Evolutionary conservation across 2,888 invertebrate genomes (phyloP), one percentile per base, ranked within the genome.

Genomic region (Tanaodytes sp.): DNA sequence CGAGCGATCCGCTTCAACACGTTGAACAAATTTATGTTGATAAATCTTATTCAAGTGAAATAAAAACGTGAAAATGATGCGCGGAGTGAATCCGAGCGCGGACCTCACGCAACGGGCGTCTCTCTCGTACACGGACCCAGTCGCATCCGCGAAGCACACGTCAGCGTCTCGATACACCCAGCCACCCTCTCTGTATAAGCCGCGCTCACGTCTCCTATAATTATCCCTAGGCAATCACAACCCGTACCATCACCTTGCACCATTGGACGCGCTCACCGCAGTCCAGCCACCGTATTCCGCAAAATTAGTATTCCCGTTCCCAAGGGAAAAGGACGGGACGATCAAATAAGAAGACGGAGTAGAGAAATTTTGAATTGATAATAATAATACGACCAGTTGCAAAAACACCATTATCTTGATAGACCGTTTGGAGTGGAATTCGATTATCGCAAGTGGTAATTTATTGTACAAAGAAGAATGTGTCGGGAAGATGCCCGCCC

Each of bases 251-350:
- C 75, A 75, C 77, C 77, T 79, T 77, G 65, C 73, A 75, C 66
- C 80, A 76, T 73, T 75, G 79, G 77, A 73, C 4, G n/a, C 77
- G 81, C 80, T 83, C 82, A 84, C 84, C 84, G 80, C 84, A 84
- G 82, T 82, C 81, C 80, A 74, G 84, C 84, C 83, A 84, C 84
- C 75, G 84, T 84, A 83, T 84, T 84, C 84, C 84, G 84, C 84
- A 84, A 84, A 84, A 84, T 84, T 84, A 84, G 83, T 84, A 84
- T 84, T 84, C 84, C 83, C 83, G 83, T 84, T 82, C 78, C 80
- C 77, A 61, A 75, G 75, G 75, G 75, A 75, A 75, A 76, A 75
- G 76, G 73, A 73, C 73, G 71, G 73, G n/a, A n/a, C n/a, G n/a
- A n/a, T n/a, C n/a, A n/a, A n/a, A n/a, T n/a, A n/a, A n/a, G n/a